Conservation (phyloP, 1,140 invertebrate genomes). For the Aphaenogaster rudis region DNA sequence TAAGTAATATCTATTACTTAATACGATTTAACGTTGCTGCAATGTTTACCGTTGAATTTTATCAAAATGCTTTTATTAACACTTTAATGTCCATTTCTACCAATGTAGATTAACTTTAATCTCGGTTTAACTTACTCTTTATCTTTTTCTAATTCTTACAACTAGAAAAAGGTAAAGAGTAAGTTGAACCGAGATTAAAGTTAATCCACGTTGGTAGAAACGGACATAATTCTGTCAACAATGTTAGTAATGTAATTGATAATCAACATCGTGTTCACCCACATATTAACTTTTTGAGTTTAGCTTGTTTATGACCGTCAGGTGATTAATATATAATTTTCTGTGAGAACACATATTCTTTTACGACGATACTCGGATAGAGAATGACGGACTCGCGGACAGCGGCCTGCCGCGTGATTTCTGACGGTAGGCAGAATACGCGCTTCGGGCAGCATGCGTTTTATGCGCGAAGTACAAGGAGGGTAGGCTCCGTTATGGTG, state of each 20-base stretch:
- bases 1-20: conserved; percentile 47
- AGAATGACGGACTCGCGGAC: not conserved
- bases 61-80: not conserved
- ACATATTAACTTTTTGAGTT: not conserved
- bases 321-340: not conserved
- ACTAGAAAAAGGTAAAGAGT: too few species aligned
- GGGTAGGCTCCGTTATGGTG: conserved; percentile 68
- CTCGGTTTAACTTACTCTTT: too few species aligned
- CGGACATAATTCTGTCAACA: not conserved
- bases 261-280: not conserved
- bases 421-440: not conserved
- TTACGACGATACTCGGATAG: not conserved
- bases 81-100: not conserved
- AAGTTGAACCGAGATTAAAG: too few species aligned
- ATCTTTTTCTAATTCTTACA: too few species aligned
- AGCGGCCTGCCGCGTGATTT: not conserved
- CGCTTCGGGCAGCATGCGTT: conserved; percentile 23
- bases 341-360: not conserved
- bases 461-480: conserved; percentile 37
- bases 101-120: too few species aligned
- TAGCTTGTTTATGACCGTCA: not conserved
- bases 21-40: not conserved
- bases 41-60: conserved; percentile 3
- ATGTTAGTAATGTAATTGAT: not conserved
- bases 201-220: too few species aligned